These are phyloP conservation scores for Sebastes paucispinis DNA, from an alignment of 2,797 vertebrate species.

Conservation along the genomic window DNA sequence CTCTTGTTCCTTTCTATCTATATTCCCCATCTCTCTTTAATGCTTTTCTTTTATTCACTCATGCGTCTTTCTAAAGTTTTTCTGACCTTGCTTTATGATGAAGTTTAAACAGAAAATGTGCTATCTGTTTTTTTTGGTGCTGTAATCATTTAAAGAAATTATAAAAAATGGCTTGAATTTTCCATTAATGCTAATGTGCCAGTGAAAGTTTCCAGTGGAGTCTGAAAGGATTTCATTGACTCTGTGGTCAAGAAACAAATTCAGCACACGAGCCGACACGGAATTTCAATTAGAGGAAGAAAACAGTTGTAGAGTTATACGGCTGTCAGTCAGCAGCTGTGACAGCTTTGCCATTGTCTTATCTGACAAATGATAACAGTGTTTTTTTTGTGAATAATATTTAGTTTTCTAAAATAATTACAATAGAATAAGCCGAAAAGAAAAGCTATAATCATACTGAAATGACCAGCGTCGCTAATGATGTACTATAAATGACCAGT, in stretches of 20 bases:
- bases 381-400: neutral
- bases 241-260: slow-evolving; percentile 17
- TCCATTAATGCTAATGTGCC: neutral
- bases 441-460: slow-evolving; percentile 7
- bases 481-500: neutral
- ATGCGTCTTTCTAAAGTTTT: neutral
- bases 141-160: neutral
- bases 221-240: slow-evolving; percentile 18
- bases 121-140: neutral
- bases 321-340: slow-evolving; percentile 37
- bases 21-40: neutral
- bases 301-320: slow-evolving; percentile 2
- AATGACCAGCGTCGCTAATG: slow-evolving; percentile 3
- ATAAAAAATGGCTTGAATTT: neutral
- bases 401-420: slow-evolving; percentile 40
- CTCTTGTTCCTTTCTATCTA: neutral
- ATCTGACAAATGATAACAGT: slow-evolving; percentile 16
- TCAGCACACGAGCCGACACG: slow-evolving; percentile 3
- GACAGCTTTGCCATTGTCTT: slow-evolving; percentile 6
- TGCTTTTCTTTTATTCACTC: neutral
- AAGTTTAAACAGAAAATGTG: neutral
- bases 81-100: neutral
- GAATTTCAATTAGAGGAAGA: slow-evolving; percentile 46
- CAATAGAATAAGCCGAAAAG: slow-evolving; percentile 5
- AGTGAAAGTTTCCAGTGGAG: neutral